Base-by-base conservation (phyloP, 2,113 vertebrate genomes). In the Ornithorhynchus anatinus region DNA sequence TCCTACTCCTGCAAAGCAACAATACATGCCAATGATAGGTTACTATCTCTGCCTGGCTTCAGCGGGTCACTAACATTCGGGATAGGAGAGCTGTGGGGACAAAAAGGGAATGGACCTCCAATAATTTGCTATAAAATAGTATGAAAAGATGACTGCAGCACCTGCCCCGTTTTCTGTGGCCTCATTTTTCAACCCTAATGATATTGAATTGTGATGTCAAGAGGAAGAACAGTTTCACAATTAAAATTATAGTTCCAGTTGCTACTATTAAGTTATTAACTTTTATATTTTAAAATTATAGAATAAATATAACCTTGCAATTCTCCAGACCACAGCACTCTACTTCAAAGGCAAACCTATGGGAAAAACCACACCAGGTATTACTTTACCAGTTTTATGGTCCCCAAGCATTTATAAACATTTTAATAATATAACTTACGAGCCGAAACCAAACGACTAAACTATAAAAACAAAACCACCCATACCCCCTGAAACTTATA, bases 201-300 rank as follows among this genome's bases (percentile, higher is more conserved):
- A 31, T 61, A 67, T 22, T 61, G 70, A 81, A 70, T 70, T 33
- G 48, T 44, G 56, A 61, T 67, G 69, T 75, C 67, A 60, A 80
- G 71, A 63, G 63, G 67, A 72, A 63, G 71, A 72, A 53, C 67
- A 63, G 80, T 84, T 84, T 85, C 83, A 85, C 76, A 80, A 80
- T 80, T 77, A 77, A 84, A 81, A 84, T 87, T 85, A 85, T 23
- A 77, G 72, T 73, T 75, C 75, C n/a, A 63, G 80, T 75, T 74
- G 38, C 78, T 77, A 63, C 75, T 66, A 85, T 85, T 87, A 85
- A 84, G 86, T 72, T 79, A 80, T 87, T 87, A 87, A 85, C 47
- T 77, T 85, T 85, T 84, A 87, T 75, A 80, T 75, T 84, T 87
- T 80, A 87, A 81, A 84, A 84, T 87, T 81, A 84, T 79, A 59